Evolutionary conservation across 2,113 vertebrate genomes (phyloP).

Genomic region (Hippoglossus stenolepis): DNA sequence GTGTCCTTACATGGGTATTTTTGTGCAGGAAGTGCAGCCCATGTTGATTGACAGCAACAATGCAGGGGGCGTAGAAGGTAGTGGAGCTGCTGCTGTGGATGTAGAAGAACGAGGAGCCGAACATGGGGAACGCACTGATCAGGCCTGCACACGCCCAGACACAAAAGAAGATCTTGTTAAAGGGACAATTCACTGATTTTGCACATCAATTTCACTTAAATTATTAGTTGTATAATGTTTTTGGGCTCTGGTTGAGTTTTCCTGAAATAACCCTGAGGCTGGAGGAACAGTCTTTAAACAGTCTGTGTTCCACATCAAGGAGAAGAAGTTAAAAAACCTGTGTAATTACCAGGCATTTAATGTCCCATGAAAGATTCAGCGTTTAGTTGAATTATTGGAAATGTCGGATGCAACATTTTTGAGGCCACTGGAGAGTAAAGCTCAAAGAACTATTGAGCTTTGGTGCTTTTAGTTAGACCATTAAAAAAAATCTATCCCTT

Average conservation of each 20-base stretch:
- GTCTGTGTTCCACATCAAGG: not conserved
- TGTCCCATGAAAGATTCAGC: not conserved
- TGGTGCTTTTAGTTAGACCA: too few species aligned
- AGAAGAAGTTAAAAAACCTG: not conserved
- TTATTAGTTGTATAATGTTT: not conserved
- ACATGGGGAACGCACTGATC: constrained; percentile 78
- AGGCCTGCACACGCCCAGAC: constrained; percentile 56
- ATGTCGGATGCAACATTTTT: not conserved
- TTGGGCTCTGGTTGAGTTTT: not conserved
- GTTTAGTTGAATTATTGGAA: not conserved
- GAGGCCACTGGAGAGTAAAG: not conserved
- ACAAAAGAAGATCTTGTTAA: not conserved
- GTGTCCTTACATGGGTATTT: constrained; percentile 72
- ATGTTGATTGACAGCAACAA: constrained; percentile 75
- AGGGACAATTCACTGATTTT: not conserved
- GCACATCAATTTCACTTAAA: not conserved
- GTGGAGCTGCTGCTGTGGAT: constrained; percentile 81
- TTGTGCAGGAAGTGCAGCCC: constrained; percentile 80
- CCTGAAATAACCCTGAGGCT: too few species aligned
- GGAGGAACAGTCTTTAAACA: not conserved
- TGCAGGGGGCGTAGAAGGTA: constrained; percentile 76
- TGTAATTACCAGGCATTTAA: not conserved
- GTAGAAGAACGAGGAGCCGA: constrained; percentile 76
- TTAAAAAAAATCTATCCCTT: too few species aligned
- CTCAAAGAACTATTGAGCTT: not conserved